A percentile compares a stretch with the other conserved stretches of the same genome.
phyloP scores from a whole-genome alignment of 92 coral and sea anemone species.

The Bergia sp. region DNA sequence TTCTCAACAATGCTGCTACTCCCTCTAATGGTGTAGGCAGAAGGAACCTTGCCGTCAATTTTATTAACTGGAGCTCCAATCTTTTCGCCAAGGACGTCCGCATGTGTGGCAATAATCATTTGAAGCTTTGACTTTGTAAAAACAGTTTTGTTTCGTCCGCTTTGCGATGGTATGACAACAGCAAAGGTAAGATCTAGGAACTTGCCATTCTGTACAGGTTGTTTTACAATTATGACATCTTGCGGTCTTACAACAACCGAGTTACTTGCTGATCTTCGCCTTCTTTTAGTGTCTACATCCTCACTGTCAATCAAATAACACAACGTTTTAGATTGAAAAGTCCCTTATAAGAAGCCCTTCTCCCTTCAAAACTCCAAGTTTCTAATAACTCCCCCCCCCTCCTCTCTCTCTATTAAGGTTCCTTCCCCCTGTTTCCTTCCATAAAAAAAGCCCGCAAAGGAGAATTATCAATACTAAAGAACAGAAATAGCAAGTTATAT shows the following conservation, averaged over 20 bases:
- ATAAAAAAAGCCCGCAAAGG: no score
- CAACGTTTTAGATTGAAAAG: no score
- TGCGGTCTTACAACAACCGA: neutral
- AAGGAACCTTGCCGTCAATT: neutral
- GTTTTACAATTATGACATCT: neutral
- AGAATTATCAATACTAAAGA: no score
- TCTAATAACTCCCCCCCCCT: no score
- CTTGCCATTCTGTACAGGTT: neutral
- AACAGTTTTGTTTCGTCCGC: slow-evolving; percentile 4
- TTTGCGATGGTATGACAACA: neutral
- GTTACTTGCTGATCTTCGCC: slow-evolving; percentile 2
- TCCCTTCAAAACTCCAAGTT: neutral
- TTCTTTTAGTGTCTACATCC: neutral
- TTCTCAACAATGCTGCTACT: neutral
- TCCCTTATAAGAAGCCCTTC: no score
- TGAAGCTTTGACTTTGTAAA: neutral
- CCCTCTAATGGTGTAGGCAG: neutral
- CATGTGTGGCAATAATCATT: neutral
- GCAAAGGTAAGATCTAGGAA: neutral
- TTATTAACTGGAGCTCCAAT: neutral
- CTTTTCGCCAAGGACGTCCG: neutral
- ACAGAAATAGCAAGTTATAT: no score
- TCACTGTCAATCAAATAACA: neutral
- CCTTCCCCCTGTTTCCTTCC: no score
- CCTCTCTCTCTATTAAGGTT: no score